A percentile compares a stretch with the other conserved stretches of the same genome.
Evolutionary conservation across 2,888 invertebrate species (phyloP).

Genomic region (Lasioglossum pauxillum): DNA sequence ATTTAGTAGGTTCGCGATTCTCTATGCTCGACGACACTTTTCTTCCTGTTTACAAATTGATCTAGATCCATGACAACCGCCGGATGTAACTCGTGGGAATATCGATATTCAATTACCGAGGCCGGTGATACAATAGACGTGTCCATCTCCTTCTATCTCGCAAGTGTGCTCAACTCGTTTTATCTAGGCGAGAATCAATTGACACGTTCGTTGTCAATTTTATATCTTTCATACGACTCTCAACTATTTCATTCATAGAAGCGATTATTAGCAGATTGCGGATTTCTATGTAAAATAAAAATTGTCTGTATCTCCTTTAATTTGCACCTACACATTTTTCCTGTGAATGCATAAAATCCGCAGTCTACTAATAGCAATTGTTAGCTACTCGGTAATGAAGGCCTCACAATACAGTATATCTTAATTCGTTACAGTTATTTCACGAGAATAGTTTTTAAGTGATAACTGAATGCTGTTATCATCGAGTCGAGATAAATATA

Average conservation of each 20-base stretch:
- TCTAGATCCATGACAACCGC: not conserved
- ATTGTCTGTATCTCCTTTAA: too few species aligned
- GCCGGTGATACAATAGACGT: not conserved
- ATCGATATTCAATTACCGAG: not conserved
- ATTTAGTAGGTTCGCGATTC: not conserved
- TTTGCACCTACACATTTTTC: too few species aligned
- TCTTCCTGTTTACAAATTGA: not conserved
- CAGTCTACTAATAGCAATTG: too few species aligned
- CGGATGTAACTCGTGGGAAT: not conserved
- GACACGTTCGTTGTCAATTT: not conserved
- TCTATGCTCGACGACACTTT: not conserved
- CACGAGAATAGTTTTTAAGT: too few species aligned
- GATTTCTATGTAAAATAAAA: too few species aligned
- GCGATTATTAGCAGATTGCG: not conserved
- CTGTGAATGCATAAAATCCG: too few species aligned
- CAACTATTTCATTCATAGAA: not conserved
- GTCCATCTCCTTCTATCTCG: not conserved
- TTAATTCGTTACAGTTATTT: too few species aligned
- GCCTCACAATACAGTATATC: too few species aligned
- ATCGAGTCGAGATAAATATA: not conserved
- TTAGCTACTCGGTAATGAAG: too few species aligned
- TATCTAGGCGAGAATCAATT: not conserved
- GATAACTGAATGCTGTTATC: not conserved
- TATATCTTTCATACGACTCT: not conserved
- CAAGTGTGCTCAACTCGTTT: not conserved